Evolutionary conservation across 1,140 invertebrate genomes (phyloP), one percentile per base, ranked within the genome.

Genomic region (Micrasema longulum): DNA sequence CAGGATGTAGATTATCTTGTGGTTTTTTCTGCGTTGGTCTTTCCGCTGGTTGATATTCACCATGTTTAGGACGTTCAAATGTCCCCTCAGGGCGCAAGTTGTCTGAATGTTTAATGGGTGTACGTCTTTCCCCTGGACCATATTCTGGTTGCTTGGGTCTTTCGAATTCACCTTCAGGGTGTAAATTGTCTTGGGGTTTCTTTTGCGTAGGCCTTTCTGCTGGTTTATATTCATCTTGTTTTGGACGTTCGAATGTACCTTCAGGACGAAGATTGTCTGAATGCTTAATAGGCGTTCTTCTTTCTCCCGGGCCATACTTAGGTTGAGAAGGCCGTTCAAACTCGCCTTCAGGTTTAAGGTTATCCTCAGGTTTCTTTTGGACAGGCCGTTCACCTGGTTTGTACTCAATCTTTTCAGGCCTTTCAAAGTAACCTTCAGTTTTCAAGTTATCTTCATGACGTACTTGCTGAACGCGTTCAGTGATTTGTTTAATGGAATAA

Each of bases 331-430:
- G 84, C 12, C 76, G 75, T 62, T 86, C 85, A 73, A 91, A 91
- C 57, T 91, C 89, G 2, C 92, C 92, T 84, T 93, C 91, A 53
- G 90, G 82, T 79, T 86, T 88, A 3, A 94, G 77, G 81, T 93
- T 85, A 77, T 82, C 82, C 81, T 79, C 85, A 77, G 87, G 89
- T 75, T 85, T 89, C 20, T 87, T 87, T 11, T 83, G 81, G 75
- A 81, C 84, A 36, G 88, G 83, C 76, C 86, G 83, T 80, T 90
- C 89, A 47, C 86, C 88, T 57, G 87, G 87, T 71, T 81, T 81
- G 71, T 84, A 87, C 72, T 86, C 80, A 36, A 85, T 79, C 88
- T 81, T 89, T 88, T 71, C 86, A 84, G 68, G 81, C 47, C 77
- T 81, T n/a, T 83, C 80, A 67, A 87, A 87, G 18, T 82, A 80